phyloP scores from a whole-genome alignment of 1,140 invertebrate species.

The Microplitis demolitor region DNA sequence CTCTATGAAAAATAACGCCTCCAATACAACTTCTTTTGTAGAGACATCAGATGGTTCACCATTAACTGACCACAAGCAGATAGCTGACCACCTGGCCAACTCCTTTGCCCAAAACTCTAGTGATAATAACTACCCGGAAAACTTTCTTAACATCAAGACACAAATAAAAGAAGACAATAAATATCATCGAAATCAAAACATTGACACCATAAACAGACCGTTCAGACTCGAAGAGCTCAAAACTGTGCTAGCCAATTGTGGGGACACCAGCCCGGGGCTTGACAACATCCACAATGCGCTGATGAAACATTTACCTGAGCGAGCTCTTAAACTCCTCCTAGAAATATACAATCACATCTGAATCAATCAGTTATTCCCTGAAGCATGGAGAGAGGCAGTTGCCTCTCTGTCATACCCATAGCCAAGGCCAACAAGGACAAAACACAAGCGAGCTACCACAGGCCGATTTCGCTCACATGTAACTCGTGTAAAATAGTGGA shows the following conservation, averaged over 20 bases:
- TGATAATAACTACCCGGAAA: conserved; percentile 30
- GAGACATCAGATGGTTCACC: too few relatives aligned
- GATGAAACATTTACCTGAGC: conserved; percentile 35
- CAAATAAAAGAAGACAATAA: background rate
- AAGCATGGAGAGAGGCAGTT: conserved; percentile 44
- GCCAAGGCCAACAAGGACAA: conserved; percentile 46
- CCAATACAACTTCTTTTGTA: too few relatives aligned
- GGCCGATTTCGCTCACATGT: conserved; percentile 5
- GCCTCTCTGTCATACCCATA: conserved; percentile 48
- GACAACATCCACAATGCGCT: conserved; percentile 33
- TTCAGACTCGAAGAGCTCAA: conserved; percentile 10
- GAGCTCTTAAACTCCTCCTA: conserved; percentile 28
- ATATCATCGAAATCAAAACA: background rate
- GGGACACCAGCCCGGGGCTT: conserved; percentile 27
- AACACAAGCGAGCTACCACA: background rate
- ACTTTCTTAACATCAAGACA: background rate
- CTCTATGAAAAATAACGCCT: too few relatives aligned
- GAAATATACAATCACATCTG: conserved; percentile 40
- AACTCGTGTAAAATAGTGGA: conserved; percentile 7
- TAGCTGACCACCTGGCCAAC: conserved; percentile 32
- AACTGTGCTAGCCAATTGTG: background rate
- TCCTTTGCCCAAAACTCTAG: conserved; percentile 38
- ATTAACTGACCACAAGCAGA: conserved; percentile 19
- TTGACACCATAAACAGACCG: background rate
- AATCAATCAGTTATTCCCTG: conserved; percentile 32